A percentile compares a stretch with the other conserved stretches of the same genome.
Evolutionary conservation across 2,888 invertebrate genomes (phyloP).

Genomic region (Folsomia candida): DNA sequence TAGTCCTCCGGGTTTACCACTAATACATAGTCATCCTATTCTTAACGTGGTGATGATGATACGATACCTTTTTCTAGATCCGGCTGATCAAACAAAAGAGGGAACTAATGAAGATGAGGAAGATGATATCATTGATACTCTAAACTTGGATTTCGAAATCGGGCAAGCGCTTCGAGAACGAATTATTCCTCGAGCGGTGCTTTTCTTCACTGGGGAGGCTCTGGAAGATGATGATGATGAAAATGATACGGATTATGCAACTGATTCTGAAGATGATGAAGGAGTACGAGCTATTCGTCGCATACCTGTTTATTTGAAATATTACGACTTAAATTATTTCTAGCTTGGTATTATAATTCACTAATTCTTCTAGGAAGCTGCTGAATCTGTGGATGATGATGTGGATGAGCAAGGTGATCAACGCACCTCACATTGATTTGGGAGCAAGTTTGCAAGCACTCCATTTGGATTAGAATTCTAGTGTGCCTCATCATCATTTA

Average conservation of each 20-base stretch:
- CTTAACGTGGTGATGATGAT: not conserved
- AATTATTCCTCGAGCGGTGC: constrained; percentile 90
- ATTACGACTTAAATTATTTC: no score
- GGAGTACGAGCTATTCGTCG: not conserved
- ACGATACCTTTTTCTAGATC: not conserved
- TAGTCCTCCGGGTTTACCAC: constrained; percentile 67
- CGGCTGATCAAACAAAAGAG: constrained; percentile 65
- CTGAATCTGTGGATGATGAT: not conserved
- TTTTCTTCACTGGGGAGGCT: constrained; percentile 83
- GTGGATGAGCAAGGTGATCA: not conserved
- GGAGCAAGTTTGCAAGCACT: no score
- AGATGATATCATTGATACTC: constrained; percentile 79
- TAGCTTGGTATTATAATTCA: not conserved
- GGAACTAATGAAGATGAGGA: constrained; percentile 79
- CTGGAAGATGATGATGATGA: constrained; percentile 33
- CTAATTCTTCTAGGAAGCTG: not conserved
- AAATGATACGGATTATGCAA: constrained; percentile 19
- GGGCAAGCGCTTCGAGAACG: constrained; percentile 96
- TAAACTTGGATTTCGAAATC: constrained; percentile 95
- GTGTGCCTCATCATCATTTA: no score
- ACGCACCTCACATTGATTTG: no score
- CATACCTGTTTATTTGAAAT: no score
- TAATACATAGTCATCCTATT: not conserved
- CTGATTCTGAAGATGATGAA: not conserved
- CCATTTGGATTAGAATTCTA: no score